A percentile compares a stretch with the other conserved stretches of the same genome.
phyloP scores from a whole-genome alignment of 2,888 invertebrate species.

The Cataglyphis albicans region DNA sequence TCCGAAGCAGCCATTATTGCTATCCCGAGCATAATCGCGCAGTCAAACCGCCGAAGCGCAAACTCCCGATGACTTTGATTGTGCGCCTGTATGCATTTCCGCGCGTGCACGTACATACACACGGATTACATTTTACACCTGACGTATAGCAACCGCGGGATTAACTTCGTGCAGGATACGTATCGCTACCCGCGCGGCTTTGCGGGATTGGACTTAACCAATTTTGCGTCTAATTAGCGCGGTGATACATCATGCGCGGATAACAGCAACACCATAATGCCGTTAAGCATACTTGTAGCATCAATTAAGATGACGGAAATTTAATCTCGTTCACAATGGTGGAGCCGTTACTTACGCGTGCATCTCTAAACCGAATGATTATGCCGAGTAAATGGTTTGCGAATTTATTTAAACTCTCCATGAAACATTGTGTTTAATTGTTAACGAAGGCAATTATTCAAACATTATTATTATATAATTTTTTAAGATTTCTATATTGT shows the following conservation, averaged over 20 bases:
- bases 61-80: constrained; percentile 67
- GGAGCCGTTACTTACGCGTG: constrained; percentile 22
- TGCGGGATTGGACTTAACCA: constrained; percentile 72
- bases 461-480: background rate
- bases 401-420: constrained; percentile 14
- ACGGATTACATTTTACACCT: constrained; percentile 66
- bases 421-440: background rate
- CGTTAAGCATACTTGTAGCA: constrained; percentile 58
- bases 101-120: constrained; percentile 36
- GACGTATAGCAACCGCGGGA: constrained; percentile 62
- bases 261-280: constrained; percentile 69
- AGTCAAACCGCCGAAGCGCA: constrained; percentile 65
- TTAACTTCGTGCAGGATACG: constrained; percentile 69
- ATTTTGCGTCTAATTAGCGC: constrained; percentile 74
- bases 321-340: constrained; percentile 53
- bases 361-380: constrained; percentile 18
- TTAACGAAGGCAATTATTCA: background rate
- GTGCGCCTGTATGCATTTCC: constrained; percentile 20
- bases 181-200: constrained; percentile 59
- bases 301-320: constrained; percentile 61
- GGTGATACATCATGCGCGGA: constrained; percentile 59
- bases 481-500: background rate
- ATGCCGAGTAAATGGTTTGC: constrained; percentile 2
- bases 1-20: constrained; percentile 62
- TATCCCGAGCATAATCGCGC: constrained; percentile 61